Conservation (phyloP, 2,113 vertebrate species). For the Rhadina sibilatrix region DNA sequence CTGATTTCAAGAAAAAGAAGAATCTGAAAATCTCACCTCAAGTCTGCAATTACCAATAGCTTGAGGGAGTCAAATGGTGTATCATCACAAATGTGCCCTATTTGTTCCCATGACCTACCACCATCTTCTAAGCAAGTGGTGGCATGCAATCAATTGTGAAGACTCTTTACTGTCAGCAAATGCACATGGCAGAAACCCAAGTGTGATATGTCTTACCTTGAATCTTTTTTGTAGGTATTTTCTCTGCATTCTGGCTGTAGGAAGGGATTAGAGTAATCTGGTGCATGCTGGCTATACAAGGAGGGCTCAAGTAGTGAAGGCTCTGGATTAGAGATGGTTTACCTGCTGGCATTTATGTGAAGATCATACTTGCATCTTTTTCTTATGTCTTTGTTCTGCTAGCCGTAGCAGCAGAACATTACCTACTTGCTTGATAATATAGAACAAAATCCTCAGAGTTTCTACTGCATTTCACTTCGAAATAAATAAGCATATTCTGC, state of each 20-base stretch:
- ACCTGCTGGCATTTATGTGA: background rate
- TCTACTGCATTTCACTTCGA: background rate
- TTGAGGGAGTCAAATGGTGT: background rate
- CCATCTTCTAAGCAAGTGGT: background rate
- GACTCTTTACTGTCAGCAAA: background rate
- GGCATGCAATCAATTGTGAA: background rate
- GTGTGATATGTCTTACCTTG: background rate
- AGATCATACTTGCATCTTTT: background rate
- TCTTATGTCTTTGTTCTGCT: background rate
- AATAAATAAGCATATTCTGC: background rate
- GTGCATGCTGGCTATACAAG: background rate
- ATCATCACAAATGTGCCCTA: background rate
- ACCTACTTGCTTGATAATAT: background rate
- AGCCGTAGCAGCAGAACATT: background rate
- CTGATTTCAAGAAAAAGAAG: background rate
- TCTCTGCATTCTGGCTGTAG: background rate
- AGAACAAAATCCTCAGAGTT: background rate
- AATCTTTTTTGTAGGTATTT: background rate
- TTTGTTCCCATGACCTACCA: background rate
- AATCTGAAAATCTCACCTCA: background rate
- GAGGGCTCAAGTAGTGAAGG: background rate
- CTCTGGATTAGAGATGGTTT: background rate
- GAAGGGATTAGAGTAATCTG: background rate
- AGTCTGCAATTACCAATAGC: background rate
- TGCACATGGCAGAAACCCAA: background rate